Conservation (phyloP, 1,140 invertebrate species). For the Littorina saxatilis region DNA sequence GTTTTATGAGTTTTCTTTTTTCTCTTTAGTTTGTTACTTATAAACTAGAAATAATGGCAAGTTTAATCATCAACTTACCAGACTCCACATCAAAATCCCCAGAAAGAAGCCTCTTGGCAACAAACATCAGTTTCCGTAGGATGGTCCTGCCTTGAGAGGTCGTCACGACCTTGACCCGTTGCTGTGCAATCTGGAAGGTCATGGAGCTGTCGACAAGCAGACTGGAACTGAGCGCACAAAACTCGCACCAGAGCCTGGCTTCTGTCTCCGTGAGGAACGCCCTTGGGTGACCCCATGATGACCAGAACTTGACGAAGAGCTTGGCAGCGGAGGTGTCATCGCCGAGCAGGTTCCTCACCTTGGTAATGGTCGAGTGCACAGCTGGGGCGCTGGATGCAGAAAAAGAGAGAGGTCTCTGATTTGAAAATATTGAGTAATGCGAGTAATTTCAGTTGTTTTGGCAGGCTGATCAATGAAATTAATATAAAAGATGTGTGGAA, state of each 20-base stretch:
- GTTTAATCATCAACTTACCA: conserved; percentile 13
- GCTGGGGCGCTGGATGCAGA: conserved; percentile 36
- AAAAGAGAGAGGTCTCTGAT: conserved; percentile 28
- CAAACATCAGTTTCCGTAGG: not conserved
- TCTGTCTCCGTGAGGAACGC: conserved; percentile 51
- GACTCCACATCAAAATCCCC: conserved; percentile 38
- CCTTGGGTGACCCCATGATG: conserved; percentile 59
- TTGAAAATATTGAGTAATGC: no score
- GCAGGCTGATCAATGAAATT: no score
- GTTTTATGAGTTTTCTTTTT: no score
- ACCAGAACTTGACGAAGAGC: conserved; percentile 54
- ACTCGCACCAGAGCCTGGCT: conserved; percentile 27
- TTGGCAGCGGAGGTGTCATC: conserved; percentile 49
- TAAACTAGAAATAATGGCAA: not conserved
- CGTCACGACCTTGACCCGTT: conserved; percentile 43
- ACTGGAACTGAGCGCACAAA: not conserved
- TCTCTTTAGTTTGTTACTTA: no score
- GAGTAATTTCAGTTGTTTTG: no score
- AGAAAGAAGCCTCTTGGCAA: not conserved
- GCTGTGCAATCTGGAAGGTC: conserved; percentile 18
- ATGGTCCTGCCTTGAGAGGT: not conserved
- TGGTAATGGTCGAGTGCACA: conserved; percentile 33
- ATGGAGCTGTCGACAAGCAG: conserved; percentile 26
- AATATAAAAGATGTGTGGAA: no score
- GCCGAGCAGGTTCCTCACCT: conserved; percentile 49